Evolutionary conservation across 1,140 invertebrate genomes (phyloP).

Genomic region (Drosophila busckii): DNA sequence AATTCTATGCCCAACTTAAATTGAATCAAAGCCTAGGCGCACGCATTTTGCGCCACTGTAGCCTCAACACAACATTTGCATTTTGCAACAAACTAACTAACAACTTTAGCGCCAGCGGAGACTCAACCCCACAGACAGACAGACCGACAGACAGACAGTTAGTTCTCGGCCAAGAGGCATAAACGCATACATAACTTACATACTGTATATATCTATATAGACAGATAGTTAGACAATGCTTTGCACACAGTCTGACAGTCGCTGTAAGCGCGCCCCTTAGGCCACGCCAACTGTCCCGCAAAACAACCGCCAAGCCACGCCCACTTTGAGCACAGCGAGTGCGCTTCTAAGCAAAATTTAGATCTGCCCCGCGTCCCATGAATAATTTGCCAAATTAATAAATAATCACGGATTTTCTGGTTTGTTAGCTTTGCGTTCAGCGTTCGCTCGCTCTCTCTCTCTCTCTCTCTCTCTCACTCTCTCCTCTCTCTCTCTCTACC

Average conservation of each 20-base stretch:
- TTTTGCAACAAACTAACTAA: constrained; percentile 19
- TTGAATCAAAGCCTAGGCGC: no score
- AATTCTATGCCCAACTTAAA: no score
- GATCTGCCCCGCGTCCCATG: constrained; percentile 56
- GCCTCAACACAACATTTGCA: background rate
- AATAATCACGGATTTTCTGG: constrained; percentile 72
- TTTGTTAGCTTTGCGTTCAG: constrained; percentile 55
- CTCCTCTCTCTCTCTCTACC: background rate
- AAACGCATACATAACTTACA: no score
- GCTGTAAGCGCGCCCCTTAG: no score
- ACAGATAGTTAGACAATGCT: no score
- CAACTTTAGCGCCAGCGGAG: constrained; percentile 1
- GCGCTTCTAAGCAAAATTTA: constrained; percentile 63
- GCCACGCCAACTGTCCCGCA: constrained; percentile 15
- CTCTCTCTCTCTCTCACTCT: background rate
- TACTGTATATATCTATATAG: no score
- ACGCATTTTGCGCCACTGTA: constrained; percentile 8
- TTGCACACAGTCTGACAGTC: no score
- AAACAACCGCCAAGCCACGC: constrained; percentile 1
- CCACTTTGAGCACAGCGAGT: constrained; percentile 9
- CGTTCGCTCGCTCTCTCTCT: constrained; percentile 11
- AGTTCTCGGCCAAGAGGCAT: no score
- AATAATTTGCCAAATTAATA: constrained; percentile 75
- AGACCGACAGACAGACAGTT: constrained; percentile 15
- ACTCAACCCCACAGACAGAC: constrained; percentile 12